Base-by-base conservation (phyloP, 2,888 invertebrate genomes). In the Stramonita haemastoma region DNA sequence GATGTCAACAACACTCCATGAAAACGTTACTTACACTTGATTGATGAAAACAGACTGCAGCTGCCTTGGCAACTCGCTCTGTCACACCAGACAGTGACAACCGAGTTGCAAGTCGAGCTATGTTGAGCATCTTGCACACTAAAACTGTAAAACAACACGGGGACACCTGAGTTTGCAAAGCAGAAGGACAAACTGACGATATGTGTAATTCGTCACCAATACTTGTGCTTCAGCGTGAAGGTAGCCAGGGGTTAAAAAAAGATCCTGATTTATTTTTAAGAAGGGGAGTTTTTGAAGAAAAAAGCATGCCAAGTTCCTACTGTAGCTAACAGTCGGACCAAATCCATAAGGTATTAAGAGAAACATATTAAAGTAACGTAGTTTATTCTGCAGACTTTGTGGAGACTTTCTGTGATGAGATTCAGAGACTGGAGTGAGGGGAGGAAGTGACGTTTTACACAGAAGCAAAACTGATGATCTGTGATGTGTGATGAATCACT, bases 391-490 rank as follows among this genome's bases (percentile, higher is more conserved):
- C 32, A 34, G 32, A 46, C 32, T 83, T 26, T 15, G 29, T 32
- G 83, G 22, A 73, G 26, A 73, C 73, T n/a, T 83, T 46, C 26
- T 34, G 83, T n/a, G 22, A 84, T 56, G n/a, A 17, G 11, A n/a
- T 84, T 56, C 13, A 46, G n/a, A 84, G 46, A 32, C 29, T 79
- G 29, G 46, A 83, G 26, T 13, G 17, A 86, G n/a, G n/a, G 56
- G 46, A 73, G 89, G 89, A 89, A 89, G 29, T 89, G 84, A 89
- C 89, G 89, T 89, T 85, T 85, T n/a, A 70, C 89, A 85, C 89
- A 85, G 70, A 81, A 56, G 89, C 73, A 29, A 57, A 83, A 36
- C 60, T 88, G 88, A 83, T 88, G 88, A 88, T 81, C 88, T 46
- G 32, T 66, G 86, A 86, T 86, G 36, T 29, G 86, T 66, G 86